phyloP scores from a whole-genome alignment of 2,888 invertebrate genomes.

The Zhengitettix transpicula region DNA sequence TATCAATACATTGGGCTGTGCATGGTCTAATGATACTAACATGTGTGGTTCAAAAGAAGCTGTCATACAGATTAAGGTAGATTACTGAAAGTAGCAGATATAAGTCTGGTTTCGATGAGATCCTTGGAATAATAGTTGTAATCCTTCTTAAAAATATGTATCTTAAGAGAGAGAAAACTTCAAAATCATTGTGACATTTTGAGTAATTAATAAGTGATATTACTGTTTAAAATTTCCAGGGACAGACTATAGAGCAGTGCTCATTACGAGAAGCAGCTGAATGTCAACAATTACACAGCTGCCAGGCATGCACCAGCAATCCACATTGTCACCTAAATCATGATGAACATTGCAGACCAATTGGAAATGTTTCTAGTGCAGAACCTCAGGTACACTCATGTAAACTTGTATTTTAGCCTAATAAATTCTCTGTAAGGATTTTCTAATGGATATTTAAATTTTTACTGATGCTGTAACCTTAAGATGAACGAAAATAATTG shows the following conservation, averaged over 20 bases:
- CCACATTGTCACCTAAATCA: constrained; percentile 32
- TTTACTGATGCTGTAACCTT: too few species aligned
- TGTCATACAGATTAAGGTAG: not conserved
- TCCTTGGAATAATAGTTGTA: too few species aligned
- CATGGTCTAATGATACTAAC: not conserved
- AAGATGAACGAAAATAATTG: too few species aligned
- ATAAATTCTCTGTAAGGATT: too few species aligned
- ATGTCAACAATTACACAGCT: constrained; percentile 70
- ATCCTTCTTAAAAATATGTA: too few species aligned
- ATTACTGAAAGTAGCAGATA: too few species aligned
- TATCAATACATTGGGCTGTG: not conserved
- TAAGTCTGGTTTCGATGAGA: too few species aligned
- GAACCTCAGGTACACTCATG: constrained; percentile 15
- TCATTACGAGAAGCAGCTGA: constrained; percentile 6
- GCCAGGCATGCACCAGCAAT: constrained; percentile 65
- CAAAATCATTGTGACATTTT: too few species aligned
- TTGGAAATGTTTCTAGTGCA: constrained; percentile 18
- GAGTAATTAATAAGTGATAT: too few species aligned
- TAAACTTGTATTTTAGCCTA: not conserved
- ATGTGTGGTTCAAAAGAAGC: not conserved
- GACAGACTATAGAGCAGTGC: constrained; percentile 33
- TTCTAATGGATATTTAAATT: too few species aligned
- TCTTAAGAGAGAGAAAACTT: too few species aligned
- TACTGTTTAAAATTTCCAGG: not conserved
- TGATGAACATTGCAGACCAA: constrained; percentile 11